phyloP scores from a whole-genome alignment of 2,888 invertebrate species.

The Eristalinus aeneus region DNA sequence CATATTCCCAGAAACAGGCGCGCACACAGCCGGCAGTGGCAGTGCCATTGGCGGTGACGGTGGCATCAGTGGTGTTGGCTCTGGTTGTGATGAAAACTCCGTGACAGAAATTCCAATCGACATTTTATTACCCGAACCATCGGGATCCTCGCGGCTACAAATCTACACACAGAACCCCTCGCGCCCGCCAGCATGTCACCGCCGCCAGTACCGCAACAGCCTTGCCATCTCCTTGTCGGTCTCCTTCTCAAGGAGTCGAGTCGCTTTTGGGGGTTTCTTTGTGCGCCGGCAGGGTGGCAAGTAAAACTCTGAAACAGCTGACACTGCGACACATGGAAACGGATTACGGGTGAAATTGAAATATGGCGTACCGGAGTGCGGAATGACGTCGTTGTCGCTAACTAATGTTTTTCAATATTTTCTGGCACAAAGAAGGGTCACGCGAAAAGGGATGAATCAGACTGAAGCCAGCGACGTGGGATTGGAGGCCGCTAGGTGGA shows the following conservation, averaged over 20 bases:
- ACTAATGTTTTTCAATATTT: conserved; percentile 34
- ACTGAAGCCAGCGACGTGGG: too few species aligned
- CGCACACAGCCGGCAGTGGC: neutral
- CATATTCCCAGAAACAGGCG: neutral
- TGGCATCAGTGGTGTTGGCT: neutral
- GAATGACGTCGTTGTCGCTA: conserved; percentile 28
- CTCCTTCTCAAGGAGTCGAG: conserved; percentile 12
- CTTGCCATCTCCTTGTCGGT: conserved; percentile 1
- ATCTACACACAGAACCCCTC: neutral
- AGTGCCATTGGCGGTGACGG: too few species aligned
- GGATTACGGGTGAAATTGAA: conserved; percentile 45
- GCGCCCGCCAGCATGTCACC: neutral
- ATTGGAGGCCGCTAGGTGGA: neutral
- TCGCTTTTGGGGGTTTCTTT: neutral
- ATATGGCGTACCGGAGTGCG: conserved; percentile 31
- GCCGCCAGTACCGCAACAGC: neutral
- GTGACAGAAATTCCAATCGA: conserved; percentile 44
- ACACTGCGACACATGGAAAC: conserved; percentile 8
- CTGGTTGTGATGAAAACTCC: conserved; percentile 19
- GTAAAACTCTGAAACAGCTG: conserved; percentile 9
- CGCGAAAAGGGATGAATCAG: neutral
- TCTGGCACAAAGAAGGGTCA: neutral
- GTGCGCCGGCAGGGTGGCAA: neutral
- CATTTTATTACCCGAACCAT: conserved; percentile 8
- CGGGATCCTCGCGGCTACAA: neutral